Evolutionary conservation across 2,888 invertebrate species (phyloP), one percentile per base, ranked within the genome.

Genomic region (Allolobophora icterica): DNA sequence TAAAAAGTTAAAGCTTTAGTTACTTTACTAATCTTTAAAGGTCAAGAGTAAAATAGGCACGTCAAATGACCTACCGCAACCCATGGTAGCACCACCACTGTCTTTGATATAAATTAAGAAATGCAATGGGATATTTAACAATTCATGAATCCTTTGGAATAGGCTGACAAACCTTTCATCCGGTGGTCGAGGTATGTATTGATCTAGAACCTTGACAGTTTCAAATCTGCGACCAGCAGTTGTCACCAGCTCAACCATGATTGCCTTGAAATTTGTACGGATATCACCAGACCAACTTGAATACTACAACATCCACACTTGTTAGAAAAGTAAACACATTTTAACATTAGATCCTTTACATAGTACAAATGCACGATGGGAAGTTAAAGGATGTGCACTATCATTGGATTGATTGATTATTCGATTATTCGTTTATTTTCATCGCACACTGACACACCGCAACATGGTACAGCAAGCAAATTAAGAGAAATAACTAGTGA

Each of bases 281-380:
- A 94, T 94, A n/a, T 93, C 93, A 17, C 94, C 94, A 89, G 94
- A 93, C 94, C 94, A 95, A 83, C 94, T 94, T 11, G 94, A 94
- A 92, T 94, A 95, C 95, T 95, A 93, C 0, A 93, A 71, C 1
- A 71, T n/a, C n/a, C 30, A 71, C 71, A 71, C 71, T 71, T 11
- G n/a, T 30, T 71, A n/a, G n/a, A 89, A 90, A 35, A 89, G n/a
- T 34, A 89, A 45, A 19, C 40, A n/a, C 35, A n/a, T 3, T n/a
- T 45, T 34, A 34, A 42, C 34, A 4, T 89, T 38, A 38, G 38
- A 38, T 24, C 87, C 33, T 87, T 38, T 33, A 71, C 24, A 24
- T 0, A 71, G 8, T 71, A 71, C 11, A n/a, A 71, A 71, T n/a
- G 30, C 30, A 30, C 30, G 30, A 71, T n/a, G n/a, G 71, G 71